Base-by-base conservation (phyloP, 2,113 vertebrate species). In the Fulica atra region DNA sequence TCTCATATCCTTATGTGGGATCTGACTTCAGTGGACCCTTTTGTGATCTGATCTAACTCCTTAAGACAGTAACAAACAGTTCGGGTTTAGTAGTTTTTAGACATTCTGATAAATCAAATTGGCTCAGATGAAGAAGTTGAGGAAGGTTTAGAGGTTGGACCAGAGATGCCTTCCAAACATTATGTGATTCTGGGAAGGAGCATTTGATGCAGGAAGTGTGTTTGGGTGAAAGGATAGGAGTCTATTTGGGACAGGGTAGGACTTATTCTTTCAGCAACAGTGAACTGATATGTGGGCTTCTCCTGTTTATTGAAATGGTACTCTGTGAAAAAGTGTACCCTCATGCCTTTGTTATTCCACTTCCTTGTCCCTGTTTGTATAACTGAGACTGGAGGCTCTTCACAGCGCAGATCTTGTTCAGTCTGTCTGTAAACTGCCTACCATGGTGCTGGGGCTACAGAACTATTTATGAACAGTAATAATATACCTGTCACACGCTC, bases 391-490 rank as follows among this genome's bases (percentile, higher is more conserved):
- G 70, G 40, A 85, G 44, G 26, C 33, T 91, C 77, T 63, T 88
- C 60, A 77, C 3, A 50, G 46, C 26, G 46, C 24, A 42, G 38
- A 64, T 53, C 70, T 85, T 89, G 53, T 35, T 91, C 56, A 26
- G 25, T 38, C 57, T 92, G 40, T 71, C 86, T 57, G 21, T 69
- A 85, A 85, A 70, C 53, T 93, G 84, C 33, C 76, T 82, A 31
- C 50, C 14, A 21, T 36, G 42, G 33, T 88, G 46, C 35, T 91
- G 23, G 42, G 46, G 26, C 66, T 88, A 51, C 66, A 70, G 60
- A 79, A 61, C 56, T 88, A n/a, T 85, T 94, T 88, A 86, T 1
- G 23, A 91, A 79, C 71, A 38, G 56, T 70, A 82, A 82, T 93
- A 88, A 93, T 56, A 82, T 65, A 88, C 80, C 71, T 82, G 87